Evolutionary conservation across 2,888 invertebrate genomes (phyloP), one percentile per base, ranked within the genome.

Genomic region (Marronus borbonicus): DNA sequence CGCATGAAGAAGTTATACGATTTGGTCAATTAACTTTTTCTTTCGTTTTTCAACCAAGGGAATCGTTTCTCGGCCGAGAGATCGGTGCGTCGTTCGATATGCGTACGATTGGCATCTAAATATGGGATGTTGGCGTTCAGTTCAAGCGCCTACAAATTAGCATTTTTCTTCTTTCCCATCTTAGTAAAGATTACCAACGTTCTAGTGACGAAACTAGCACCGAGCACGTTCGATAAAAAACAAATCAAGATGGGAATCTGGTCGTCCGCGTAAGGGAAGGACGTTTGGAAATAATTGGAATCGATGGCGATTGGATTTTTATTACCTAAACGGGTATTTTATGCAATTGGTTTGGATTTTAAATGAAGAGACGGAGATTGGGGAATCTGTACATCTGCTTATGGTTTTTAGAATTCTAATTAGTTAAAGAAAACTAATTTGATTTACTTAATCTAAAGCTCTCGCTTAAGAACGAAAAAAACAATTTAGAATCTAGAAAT

Each of bases 1-100:
- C 24, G 31, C 20, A 17, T 36, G 58, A 72, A 44, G 44, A 44
- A 68, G 72, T 72, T 72, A 24, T 24, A 72, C 72, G 72, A 58
- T 72, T 72, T 39, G 58, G 52, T 58, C 58, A 72, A 72, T 72
- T 72, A 72, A 72, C 72, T 72, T 72, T 72, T 72, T 72, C 72
- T 72, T 44, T 58, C 39, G 52, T 10, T 28, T 12, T 44, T 12
- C 44, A 8, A 44, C 44, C 2, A 44, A 8, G 8, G 44, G 44
- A 7, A 44, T 44, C 44, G 44, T 12, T 44, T 44, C 31, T 36
- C 5, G 31, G 31, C 1, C 5, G 31, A 36, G 31, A 36, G 20
- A 49, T 49, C 66, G 36, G 66, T 17, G 24, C 44, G 70, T 65
- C 39, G 39, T 65, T 65, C 20, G 66, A 66, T 58, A 58, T 58